These are phyloP conservation scores for Cylloceria caligata DNA, from an alignment of 2,888 invertebrate genomes.

Conservation along the genomic window DNA sequence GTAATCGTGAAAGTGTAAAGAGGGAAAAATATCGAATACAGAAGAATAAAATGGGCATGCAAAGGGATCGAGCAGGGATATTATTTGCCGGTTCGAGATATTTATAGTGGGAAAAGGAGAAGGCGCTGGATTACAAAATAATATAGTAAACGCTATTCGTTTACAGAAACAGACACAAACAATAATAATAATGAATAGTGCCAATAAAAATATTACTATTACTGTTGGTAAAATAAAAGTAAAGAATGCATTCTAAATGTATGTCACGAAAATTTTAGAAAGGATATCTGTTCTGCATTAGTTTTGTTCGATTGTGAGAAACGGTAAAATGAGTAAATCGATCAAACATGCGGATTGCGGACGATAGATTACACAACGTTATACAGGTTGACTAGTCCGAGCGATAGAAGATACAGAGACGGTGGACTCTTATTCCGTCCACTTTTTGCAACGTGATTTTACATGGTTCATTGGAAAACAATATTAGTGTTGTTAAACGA, in stretches of 20 bases:
- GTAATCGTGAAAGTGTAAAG: constrained; percentile 68
- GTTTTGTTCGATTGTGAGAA: constrained; percentile 19
- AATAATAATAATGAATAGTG: not conserved
- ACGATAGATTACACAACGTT: constrained; percentile 54
- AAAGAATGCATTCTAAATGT: not conserved
- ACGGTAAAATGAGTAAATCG: constrained; percentile 55
- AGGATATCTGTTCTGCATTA: constrained; percentile 53
- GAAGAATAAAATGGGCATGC: constrained; percentile 51
- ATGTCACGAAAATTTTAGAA: constrained; percentile 46
- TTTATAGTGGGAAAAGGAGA: constrained; percentile 19
- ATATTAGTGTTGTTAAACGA: constrained; percentile 25
- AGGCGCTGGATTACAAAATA: constrained; percentile 18
- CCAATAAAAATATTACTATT: constrained; percentile 4
- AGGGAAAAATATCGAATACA: constrained; percentile 9
- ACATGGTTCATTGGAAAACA: constrained; percentile 20
- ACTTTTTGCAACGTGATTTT: constrained; percentile 29
- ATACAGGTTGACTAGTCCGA: constrained; percentile 35
- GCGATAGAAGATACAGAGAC: constrained; percentile 31
- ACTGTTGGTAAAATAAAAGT: not conserved
- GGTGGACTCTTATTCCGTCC: constrained; percentile 10
- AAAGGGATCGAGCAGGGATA: constrained; percentile 15
- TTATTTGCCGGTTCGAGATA: constrained; percentile 33
- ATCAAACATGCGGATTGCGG: constrained; percentile 60
- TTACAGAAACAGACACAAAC: not conserved
- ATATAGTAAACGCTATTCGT: constrained; percentile 17